Conservation (phyloP, 2,888 invertebrate genomes). For the Amiota minor region DNA sequence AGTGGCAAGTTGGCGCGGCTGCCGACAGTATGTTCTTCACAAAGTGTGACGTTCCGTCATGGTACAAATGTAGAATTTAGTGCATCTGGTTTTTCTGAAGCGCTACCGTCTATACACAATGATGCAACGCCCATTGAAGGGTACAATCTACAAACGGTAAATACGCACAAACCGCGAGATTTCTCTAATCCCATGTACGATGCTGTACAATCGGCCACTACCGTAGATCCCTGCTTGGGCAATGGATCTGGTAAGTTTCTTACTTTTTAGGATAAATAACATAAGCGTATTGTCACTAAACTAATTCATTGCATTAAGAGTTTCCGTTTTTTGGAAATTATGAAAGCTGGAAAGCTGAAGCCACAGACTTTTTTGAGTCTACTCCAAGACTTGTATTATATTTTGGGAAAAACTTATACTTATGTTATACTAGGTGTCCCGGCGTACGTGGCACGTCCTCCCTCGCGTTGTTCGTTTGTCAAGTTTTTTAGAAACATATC, state of each 20-base stretch:
- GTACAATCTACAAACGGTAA: constrained; percentile 85
- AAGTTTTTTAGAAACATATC: no score
- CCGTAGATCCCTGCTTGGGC: constrained; percentile 76
- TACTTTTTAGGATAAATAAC: no score
- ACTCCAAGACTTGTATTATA: no score
- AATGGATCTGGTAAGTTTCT: constrained; percentile 76
- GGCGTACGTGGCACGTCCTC: no score
- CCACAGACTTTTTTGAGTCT: neutral
- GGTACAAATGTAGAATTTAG: constrained; percentile 94
- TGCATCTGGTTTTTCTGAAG: constrained; percentile 76
- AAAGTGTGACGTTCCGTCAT: constrained; percentile 93
- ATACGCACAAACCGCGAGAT: constrained; percentile 85
- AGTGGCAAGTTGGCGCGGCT: constrained; percentile 88
- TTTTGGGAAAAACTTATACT: no score
- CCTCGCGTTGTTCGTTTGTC: no score
- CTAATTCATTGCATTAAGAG: neutral
- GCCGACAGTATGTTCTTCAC: constrained; percentile 87
- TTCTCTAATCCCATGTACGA: constrained; percentile 99
- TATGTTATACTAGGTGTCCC: neutral
- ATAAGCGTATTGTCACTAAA: neutral
- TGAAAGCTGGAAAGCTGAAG: no score
- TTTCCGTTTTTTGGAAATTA: neutral
- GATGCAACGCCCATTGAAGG: constrained; percentile 80
- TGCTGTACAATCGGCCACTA: constrained; percentile 81
- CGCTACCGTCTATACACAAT: constrained; percentile 55